Base-by-base conservation (phyloP, 2,113 vertebrate species). In the Lepisosteus osseus region DNA sequence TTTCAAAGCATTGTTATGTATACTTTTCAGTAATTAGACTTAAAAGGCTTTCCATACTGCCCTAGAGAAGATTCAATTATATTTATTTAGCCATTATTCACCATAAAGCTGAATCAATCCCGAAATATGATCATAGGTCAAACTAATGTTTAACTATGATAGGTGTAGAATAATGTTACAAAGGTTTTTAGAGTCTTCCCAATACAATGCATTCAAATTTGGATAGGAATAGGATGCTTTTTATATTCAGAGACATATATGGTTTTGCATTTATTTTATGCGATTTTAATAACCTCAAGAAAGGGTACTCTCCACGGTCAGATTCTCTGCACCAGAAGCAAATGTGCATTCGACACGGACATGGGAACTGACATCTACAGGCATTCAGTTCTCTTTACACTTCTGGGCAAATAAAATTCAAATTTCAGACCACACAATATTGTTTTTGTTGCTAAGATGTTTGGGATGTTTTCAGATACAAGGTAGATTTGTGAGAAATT, bases 241-340 rank as follows among this genome's bases (percentile, higher is more conserved):
- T 54, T 12, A 68, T 40, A 68, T 68, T 54, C 64, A 14, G 15
- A 47, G 15, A 54, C n/a, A 55, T 29, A 17, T 29, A 29, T 54
- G 15, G 66, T 15, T 54, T 11, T 55, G 29, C 66, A 55, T 9
- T 47, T 68, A 47, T 47, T 47, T 68, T 54, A 29, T 55, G 17
- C 45, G n/a, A 54, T 68, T 68, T 55, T 40, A 9, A 55, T n/a
- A 54, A 40, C 66, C 65, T 45, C 51, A 55, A 54, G 54, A 68
- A 40, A 55, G 12, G 12, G 12, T 47, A 44, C 44, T 29, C 54
- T 68, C 47, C 54, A 40, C 7, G 66, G 66, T 13, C 17, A 51
- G 66, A 54, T n/a, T 59, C 5, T 69, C 3, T 59, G 68, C 54
- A 44, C 68, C 7, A 69, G 68, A 54, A 59, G 54, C 42, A 62